Conservation (phyloP, 2,888 invertebrate genomes). For the Nycteola revayana region DNA sequence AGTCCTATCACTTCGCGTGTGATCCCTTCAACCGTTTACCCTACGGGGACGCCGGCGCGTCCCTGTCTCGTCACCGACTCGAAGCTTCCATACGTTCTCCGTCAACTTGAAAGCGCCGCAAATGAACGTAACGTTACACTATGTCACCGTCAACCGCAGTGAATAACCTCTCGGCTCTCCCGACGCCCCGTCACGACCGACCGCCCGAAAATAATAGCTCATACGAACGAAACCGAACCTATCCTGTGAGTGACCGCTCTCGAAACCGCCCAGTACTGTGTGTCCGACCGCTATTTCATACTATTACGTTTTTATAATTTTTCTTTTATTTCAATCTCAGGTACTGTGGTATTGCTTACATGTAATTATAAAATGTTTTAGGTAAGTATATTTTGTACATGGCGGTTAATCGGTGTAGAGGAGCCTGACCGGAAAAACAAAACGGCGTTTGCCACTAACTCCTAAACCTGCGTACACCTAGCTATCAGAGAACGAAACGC, state of each 20-base stretch:
- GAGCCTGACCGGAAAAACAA: constrained; percentile 33
- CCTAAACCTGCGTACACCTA: constrained; percentile 2
- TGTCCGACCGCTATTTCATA: constrained; percentile 60
- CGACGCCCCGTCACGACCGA: constrained; percentile 16
- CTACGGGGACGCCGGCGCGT: constrained; percentile 42
- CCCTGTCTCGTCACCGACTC: constrained; percentile 24
- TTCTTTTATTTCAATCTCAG: constrained; percentile 64
- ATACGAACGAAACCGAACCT: constrained; percentile 38
- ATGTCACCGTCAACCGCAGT: constrained; percentile 4
- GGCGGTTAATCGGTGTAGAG: constrained; percentile 49
- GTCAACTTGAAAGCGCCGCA: constrained; percentile 12
- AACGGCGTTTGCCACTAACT: constrained; percentile 11
- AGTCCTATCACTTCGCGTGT: constrained; percentile 56
- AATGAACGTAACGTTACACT: constrained; percentile 12
- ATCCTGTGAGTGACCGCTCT: constrained; percentile 39
- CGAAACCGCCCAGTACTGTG: constrained; percentile 48
- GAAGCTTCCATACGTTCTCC: constrained; percentile 2
- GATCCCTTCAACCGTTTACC: constrained; percentile 75
- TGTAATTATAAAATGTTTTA: constrained; percentile 63
- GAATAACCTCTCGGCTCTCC: neutral
- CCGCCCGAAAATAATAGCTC: constrained; percentile 33
- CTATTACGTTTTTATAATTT: constrained; percentile 57
- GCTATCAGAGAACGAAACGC: too few species aligned
- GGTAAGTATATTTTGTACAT: constrained; percentile 41
- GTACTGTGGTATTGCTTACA: constrained; percentile 79